A percentile compares a stretch with the other conserved stretches of the same genome.
Conservation (phyloP, 2,113 vertebrate species). For the Cottus gobio region DNA sequence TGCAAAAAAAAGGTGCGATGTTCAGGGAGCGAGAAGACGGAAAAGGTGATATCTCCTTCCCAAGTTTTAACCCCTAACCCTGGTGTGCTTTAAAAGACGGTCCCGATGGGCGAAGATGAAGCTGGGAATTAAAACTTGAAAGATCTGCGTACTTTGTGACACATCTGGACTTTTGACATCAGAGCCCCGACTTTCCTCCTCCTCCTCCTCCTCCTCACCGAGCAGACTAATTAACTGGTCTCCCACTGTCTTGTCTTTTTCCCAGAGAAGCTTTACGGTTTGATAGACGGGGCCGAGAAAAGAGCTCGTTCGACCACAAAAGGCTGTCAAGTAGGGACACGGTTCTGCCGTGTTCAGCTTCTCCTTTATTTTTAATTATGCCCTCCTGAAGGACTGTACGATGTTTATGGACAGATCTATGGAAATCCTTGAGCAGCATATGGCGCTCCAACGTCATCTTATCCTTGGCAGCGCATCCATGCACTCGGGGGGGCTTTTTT, state of each 20-base stretch:
- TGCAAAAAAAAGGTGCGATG: not conserved
- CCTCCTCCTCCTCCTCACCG: slow-evolving; percentile 25
- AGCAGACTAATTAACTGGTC: slow-evolving; percentile 64
- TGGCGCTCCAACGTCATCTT: not conserved
- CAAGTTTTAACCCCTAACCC: slow-evolving; percentile 1
- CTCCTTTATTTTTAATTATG: slow-evolving; percentile 51
- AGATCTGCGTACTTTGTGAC: slow-evolving; percentile 33
- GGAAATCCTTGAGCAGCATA: slow-evolving; percentile 5
- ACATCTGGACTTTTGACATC: slow-evolving; percentile 54
- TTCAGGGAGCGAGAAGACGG: not conserved
- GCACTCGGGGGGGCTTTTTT: not conserved
- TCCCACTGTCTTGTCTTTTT: slow-evolving; percentile 24
- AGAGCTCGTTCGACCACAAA: slow-evolving; percentile 47
- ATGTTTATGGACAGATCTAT: slow-evolving; percentile 33
- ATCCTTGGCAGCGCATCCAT: not conserved
- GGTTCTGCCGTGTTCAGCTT: slow-evolving; percentile 4
- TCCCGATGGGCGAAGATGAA: slow-evolving; percentile 7
- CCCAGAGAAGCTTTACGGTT: slow-evolving; percentile 38
- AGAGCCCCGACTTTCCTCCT: slow-evolving; percentile 22
- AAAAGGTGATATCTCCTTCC: not conserved
- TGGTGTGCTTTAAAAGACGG: not conserved
- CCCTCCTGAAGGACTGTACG: not conserved
- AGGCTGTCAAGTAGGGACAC: slow-evolving; percentile 35
- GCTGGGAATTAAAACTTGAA: slow-evolving; percentile 39
- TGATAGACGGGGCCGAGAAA: slow-evolving; percentile 49